These are phyloP conservation scores for Pangasius sanitwongsei DNA, from an alignment of 2,797 vertebrate genomes.

Conservation along the genomic window DNA sequence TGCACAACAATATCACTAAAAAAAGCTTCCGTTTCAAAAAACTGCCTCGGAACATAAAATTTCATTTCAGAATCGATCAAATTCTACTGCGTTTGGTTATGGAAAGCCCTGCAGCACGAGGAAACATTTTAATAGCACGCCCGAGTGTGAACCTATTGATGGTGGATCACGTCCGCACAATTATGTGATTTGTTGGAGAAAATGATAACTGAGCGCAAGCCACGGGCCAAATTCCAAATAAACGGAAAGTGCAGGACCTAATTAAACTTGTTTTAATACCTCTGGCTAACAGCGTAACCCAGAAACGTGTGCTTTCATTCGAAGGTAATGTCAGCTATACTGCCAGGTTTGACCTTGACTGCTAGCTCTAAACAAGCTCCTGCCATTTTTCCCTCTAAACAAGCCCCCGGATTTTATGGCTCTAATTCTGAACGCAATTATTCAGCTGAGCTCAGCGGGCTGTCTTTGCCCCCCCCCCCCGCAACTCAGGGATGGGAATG, in stretches of 20 bases:
- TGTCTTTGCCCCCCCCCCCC: conserved; percentile 18
- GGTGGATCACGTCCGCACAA: background rate
- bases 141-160: background rate
- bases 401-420: conserved; percentile 41
- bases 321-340: background rate
- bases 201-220: background rate
- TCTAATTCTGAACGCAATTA: conserved; percentile 52
- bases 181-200: conserved; percentile 7
- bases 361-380: conserved; percentile 39
- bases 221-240: background rate
- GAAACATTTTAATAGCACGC: background rate
- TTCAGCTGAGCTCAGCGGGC: conserved; percentile 42
- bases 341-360: conserved; percentile 31
- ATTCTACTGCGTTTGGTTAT: background rate
- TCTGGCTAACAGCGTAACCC: conserved; percentile 1
- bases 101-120: background rate
- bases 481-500: conserved; percentile 27
- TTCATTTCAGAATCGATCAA: conserved; percentile 8
- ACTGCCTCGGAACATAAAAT: background rate
- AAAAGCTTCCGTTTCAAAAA: background rate
- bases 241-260: conserved; percentile 12
- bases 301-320: background rate
- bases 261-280: conserved; percentile 37
- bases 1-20: background rate
- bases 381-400: conserved; percentile 38